These are phyloP conservation scores for Protonemura montana DNA, from an alignment of 2,888 invertebrate genomes.

Conservation along the genomic window DNA sequence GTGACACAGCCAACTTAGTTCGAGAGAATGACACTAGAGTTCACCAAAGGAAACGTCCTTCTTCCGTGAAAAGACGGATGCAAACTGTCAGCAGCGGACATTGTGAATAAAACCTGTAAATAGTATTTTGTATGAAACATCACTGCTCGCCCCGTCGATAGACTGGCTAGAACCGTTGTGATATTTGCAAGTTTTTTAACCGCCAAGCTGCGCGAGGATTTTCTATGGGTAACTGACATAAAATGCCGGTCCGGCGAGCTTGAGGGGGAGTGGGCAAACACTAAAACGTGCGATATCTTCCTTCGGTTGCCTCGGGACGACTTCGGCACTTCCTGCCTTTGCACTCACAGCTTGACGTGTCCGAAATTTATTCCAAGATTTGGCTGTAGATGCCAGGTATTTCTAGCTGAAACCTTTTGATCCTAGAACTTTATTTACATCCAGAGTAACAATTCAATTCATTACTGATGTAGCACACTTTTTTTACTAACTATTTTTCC, in stretches of 20 bases:
- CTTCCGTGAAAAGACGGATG: not conserved
- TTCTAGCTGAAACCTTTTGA: too few relatives aligned
- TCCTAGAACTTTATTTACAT: too few relatives aligned
- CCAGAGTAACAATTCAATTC: too few relatives aligned
- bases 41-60: slow-evolving; percentile 4
- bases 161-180: not conserved
- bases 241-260: not conserved
- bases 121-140: not conserved
- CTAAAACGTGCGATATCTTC: not conserved
- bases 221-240: not conserved
- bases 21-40: slow-evolving; percentile 7
- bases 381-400: too few relatives aligned
- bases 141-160: not conserved
- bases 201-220: not conserved
- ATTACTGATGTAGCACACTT: too few relatives aligned
- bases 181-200: not conserved
- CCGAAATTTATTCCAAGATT: too few relatives aligned
- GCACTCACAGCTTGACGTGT: not conserved
- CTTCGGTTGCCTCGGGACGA: not conserved
- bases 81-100: not conserved
- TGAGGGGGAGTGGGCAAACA: not conserved
- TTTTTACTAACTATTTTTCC: too few relatives aligned
- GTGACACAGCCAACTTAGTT: not conserved
- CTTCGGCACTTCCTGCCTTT: not conserved
- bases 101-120: not conserved